Evolutionary conservation across 2,888 invertebrate species (phyloP).

Genomic region (Nomada fabriciana): DNA sequence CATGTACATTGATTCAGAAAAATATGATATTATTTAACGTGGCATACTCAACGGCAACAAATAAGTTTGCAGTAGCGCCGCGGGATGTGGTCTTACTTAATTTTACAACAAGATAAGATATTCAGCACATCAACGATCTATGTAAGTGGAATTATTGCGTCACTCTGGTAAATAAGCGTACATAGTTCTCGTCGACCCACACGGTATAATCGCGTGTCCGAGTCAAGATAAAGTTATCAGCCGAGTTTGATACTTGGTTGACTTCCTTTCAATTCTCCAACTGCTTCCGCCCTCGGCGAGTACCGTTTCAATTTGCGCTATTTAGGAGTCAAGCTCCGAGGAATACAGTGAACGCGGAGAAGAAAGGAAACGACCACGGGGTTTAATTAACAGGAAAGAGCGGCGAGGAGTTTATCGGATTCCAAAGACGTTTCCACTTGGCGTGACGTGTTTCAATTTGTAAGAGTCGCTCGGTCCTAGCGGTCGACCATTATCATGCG

Average conservation of each 20-base stretch:
- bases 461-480: conserved; percentile 34
- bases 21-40: too few relatives aligned
- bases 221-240: background rate
- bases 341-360: background rate
- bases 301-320: background rate
- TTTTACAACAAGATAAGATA: too few relatives aligned
- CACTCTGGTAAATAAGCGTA: background rate
- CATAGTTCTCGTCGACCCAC: too few relatives aligned
- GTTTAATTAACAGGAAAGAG: conserved; percentile 28
- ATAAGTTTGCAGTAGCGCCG: too few relatives aligned
- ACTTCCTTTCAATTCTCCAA: background rate
- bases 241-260: background rate
- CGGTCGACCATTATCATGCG: conserved; percentile 48
- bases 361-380: background rate
- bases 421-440: conserved; percentile 23
- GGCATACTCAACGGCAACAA: too few relatives aligned
- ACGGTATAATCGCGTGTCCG: conserved; percentile 1
- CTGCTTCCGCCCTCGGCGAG: background rate
- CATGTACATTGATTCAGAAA: too few relatives aligned
- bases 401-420: conserved; percentile 22
- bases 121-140: too few relatives aligned
- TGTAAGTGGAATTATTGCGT: background rate
- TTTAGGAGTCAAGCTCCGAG: background rate
- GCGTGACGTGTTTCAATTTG: conserved; percentile 61
- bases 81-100: too few relatives aligned